These are phyloP conservation scores for Panthera leo DNA, from an alignment of 2,113 vertebrate species.

Conservation along the genomic window DNA sequence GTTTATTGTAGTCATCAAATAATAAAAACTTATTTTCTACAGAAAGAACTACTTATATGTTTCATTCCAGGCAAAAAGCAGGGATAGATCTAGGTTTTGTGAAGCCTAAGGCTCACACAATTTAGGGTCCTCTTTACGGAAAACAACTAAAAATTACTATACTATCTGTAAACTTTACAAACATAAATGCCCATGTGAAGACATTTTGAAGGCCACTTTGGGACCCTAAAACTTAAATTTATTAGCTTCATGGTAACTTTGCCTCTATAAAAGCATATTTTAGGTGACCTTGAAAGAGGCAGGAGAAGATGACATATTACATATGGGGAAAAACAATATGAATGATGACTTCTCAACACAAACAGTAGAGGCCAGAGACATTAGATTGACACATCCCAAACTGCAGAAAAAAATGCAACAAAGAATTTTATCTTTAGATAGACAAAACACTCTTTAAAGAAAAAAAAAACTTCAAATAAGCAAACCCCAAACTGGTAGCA, in stretches of 20 bases:
- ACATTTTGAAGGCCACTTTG: neutral
- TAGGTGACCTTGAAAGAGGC: neutral
- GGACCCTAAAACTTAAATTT: neutral
- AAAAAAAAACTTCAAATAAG: neutral
- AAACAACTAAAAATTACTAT: neutral
- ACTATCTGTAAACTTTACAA: conserved; percentile 6
- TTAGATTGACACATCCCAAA: neutral
- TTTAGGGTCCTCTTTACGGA: neutral
- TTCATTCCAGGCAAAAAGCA: conserved; percentile 1
- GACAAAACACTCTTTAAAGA: neutral
- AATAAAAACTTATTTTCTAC: neutral
- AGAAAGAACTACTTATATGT: neutral
- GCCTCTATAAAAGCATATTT: neutral
- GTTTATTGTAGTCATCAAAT: neutral
- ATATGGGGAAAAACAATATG: neutral
- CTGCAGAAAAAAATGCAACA: neutral
- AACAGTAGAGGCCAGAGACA: neutral
- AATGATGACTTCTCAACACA: neutral
- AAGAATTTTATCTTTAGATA: neutral
- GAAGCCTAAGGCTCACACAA: neutral
- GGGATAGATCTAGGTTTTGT: neutral
- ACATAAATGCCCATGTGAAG: neutral
- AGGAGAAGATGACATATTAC: neutral
- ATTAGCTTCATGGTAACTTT: neutral
- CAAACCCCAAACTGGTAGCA: too few species aligned